Conservation (phyloP, 2,113 vertebrate genomes). For the Saimiri boliviensis region DNA sequence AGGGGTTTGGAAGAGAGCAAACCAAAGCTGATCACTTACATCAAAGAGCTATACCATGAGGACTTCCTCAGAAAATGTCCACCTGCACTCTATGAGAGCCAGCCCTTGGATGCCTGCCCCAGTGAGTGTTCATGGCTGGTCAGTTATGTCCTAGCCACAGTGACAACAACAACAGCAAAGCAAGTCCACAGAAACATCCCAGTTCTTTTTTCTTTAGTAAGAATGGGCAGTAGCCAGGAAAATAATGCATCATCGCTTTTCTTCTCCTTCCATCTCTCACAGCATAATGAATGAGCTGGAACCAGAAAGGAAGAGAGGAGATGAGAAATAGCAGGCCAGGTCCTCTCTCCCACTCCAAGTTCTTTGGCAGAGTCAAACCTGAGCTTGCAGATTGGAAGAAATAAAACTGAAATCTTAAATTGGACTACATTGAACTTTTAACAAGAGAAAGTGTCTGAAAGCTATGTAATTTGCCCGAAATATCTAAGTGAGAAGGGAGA, state of each 20-base stretch:
- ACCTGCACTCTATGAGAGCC: not conserved
- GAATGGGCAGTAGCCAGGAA: not conserved
- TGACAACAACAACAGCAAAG: not conserved
- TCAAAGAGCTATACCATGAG: not conserved
- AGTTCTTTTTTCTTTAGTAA: not conserved
- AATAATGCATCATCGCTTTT: not conserved
- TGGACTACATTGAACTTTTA: not conserved
- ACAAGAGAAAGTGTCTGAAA: not conserved
- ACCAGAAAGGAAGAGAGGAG: not conserved
- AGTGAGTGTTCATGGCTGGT: not conserved
- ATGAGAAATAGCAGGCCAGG: not conserved
- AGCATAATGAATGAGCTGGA: not conserved
- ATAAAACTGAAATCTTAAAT: not conserved
- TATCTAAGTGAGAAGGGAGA: not conserved
- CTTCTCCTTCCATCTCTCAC: not conserved
- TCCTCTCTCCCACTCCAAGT: not conserved
- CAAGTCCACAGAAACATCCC: not conserved
- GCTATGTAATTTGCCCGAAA: not conserved
- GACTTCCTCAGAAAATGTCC: not conserved
- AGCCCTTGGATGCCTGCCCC: not conserved
- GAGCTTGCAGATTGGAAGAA: not conserved
- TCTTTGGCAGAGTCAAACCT: not conserved
- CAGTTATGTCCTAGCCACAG: not conserved
- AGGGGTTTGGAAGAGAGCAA: not conserved
- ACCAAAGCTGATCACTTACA: not conserved